Evolutionary conservation across 2,888 invertebrate species (phyloP), one percentile per base, ranked within the genome.

Genomic region (Acrobasis suavella): DNA sequence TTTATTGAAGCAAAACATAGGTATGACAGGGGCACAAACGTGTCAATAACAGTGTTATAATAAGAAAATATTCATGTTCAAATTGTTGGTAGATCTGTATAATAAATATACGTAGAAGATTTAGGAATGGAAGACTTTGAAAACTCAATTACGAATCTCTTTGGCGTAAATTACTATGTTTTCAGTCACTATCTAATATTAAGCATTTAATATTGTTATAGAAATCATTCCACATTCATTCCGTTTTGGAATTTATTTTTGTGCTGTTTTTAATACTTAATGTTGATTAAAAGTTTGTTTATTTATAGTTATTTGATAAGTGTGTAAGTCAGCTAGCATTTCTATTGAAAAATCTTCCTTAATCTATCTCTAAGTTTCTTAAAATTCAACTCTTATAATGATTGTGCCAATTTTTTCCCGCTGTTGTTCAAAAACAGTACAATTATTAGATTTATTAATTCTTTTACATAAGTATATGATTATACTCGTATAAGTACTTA

Each of bases 171-270:
- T 50, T 60, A 61, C 58, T 64, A 58, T 39, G 32, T 58, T 54
- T 60, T 64, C 67, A 69, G 67, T 69, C 69, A 66, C 62, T 65
- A 65, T 64, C 58, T 63, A 64, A 65, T 68, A 65, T 64, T 65
- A 73, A 72, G 71, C 71, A 70, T 77, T 73, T 74, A 71, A 62
- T 66, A 64, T 59, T 66, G 50, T 62, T 64, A 58, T 65, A 68
- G 46, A 67, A 68, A 67, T 78, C 80, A 86, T 86, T 87, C 83
- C 83, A 68, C 60, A 73, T 72, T 73, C 80, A 86, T 89, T 88
- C 85, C 88, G 78, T 67, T 75, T 76, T 72, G 69, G 72, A 74
- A 69, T 72, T 72, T 76, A 75, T 80, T 75, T 78, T 78, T 75
- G 62, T 78, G 71, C 62, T 68, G 69, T 74, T 70, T 69, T 67